Conservation (phyloP, 2,113 vertebrate species). For the Cheirogaleus medius region DNA sequence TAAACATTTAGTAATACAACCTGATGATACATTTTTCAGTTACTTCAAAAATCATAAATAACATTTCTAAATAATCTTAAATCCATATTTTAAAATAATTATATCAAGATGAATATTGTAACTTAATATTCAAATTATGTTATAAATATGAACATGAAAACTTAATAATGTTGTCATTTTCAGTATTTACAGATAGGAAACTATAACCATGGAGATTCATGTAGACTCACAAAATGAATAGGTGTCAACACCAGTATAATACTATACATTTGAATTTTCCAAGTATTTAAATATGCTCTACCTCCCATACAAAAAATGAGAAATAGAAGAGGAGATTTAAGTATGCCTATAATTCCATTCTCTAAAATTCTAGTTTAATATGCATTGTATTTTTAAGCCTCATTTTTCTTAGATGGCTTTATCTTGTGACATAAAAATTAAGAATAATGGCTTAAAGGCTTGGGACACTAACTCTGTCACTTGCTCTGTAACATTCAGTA, state of each 20-base stretch:
- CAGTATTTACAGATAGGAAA: not conserved
- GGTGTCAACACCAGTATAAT: not conserved
- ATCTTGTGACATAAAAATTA: not conserved
- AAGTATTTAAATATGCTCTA: not conserved
- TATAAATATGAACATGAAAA: not conserved
- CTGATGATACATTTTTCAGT: not conserved
- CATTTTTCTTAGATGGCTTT: not conserved
- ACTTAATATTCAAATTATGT: not conserved
- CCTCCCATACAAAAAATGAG: not conserved
- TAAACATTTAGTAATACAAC: conserved; percentile 14
- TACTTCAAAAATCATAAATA: not conserved
- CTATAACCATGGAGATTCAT: not conserved
- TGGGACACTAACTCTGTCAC: not conserved
- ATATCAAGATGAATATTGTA: not conserved
- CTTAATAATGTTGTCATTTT: not conserved
- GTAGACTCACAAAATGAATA: not conserved
- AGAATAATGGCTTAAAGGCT: not conserved
- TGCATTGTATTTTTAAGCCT: not conserved
- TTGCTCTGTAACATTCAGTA: not conserved
- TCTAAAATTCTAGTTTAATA: not conserved
- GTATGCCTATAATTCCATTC: not conserved
- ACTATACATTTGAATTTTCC: not conserved
- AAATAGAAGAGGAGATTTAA: not conserved
- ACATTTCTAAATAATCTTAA: not conserved
- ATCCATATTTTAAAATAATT: not conserved